These are phyloP conservation scores for Myxocyprinus asiaticus DNA, from an alignment of 2,113 vertebrate genomes.

Conservation along the genomic window DNA sequence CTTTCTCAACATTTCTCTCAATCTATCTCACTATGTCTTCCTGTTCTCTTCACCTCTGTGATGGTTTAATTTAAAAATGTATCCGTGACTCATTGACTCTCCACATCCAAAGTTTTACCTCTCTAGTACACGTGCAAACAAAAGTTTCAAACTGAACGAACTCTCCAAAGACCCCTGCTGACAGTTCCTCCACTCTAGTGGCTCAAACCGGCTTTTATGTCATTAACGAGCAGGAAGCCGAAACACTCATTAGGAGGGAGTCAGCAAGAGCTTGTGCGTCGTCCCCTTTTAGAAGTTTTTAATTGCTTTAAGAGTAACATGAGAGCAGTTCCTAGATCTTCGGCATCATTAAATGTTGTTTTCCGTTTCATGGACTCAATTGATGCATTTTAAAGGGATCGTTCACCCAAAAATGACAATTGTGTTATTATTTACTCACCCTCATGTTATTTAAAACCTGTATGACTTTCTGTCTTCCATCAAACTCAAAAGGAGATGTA, in stretches of 20 bases:
- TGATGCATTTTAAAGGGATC: too few relatives aligned
- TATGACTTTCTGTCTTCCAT: too few relatives aligned
- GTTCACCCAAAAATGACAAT: too few relatives aligned
- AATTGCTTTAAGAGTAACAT: conserved; percentile 37
- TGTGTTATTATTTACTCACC: too few relatives aligned
- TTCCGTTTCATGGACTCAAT: not conserved
- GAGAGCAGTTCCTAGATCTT: not conserved
- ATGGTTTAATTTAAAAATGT: not conserved
- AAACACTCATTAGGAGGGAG: conserved; percentile 17
- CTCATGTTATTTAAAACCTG: too few relatives aligned
- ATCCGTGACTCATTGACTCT: not conserved
- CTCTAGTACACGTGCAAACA: not conserved
- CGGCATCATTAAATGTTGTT: conserved; percentile 20
- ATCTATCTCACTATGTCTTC: too few relatives aligned
- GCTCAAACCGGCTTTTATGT: conserved; percentile 8
- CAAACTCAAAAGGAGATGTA: too few relatives aligned
- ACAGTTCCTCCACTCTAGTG: not conserved
- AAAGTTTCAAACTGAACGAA: not conserved
- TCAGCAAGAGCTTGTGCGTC: conserved; percentile 19
- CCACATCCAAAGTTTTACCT: not conserved
- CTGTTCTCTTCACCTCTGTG: not conserved
- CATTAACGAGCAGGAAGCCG: conserved; percentile 14
- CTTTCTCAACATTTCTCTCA: too few relatives aligned
- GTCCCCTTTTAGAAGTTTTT: conserved; percentile 24
- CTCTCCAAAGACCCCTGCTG: not conserved